These are phyloP conservation scores for Chloroceryle aenea DNA, from an alignment of 2,113 vertebrate genomes.

Conservation along the genomic window DNA sequence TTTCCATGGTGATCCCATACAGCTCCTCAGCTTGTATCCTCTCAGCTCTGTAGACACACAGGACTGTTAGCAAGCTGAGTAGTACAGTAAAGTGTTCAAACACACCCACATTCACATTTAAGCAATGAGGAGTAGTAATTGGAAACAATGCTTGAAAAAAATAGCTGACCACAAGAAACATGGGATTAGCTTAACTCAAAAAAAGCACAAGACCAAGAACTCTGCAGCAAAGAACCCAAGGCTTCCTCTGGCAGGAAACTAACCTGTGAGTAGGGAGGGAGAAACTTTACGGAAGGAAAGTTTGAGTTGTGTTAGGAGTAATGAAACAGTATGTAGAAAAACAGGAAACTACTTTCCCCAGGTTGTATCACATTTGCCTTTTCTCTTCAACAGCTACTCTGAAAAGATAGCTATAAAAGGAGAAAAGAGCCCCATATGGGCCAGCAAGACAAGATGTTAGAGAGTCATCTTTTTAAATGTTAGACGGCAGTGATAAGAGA, in stretches of 20 bases:
- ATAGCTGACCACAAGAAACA: neutral
- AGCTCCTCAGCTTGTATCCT: neutral
- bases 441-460: neutral
- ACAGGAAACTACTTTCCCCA: neutral
- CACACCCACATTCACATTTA: neutral
- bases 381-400: neutral
- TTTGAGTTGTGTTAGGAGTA: neutral
- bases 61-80: neutral
- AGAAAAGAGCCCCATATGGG: neutral
- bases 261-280: neutral
- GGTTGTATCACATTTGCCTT: neutral
- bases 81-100: neutral
- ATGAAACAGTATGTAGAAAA: neutral
- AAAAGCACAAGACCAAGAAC: neutral
- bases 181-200: neutral
- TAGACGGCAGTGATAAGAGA: neutral
- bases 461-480: neutral
- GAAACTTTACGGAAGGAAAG: neutral
- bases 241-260: neutral
- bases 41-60: neutral
- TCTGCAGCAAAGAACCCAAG: neutral
- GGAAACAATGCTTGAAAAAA: neutral
- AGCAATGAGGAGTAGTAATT: neutral
- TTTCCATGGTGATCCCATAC: neutral
- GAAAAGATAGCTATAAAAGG: neutral